Evolutionary conservation across 2,113 vertebrate genomes (phyloP).

Genomic region (Sinocyclocheilus rhinocerous): DNA sequence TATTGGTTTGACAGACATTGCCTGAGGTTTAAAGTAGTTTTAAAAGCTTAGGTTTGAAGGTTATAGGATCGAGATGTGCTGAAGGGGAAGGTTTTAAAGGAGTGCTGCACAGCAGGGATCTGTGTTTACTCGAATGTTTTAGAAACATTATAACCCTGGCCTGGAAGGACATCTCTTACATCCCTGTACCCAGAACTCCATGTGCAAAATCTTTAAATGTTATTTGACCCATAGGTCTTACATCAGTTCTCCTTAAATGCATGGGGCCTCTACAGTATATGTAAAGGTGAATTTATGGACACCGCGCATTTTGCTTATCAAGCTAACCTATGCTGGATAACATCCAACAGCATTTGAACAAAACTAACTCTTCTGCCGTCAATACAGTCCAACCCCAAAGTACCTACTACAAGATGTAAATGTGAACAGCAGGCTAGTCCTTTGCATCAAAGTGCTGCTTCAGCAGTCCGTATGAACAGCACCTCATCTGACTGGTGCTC

Average conservation of each 20-base stretch:
- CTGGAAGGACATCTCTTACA: not conserved
- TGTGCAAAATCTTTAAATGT: conserved; percentile 1
- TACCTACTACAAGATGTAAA: conserved; percentile 4
- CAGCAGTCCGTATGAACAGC: conserved; percentile 5
- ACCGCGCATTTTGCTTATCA: not conserved
- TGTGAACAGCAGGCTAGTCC: conserved; percentile 1
- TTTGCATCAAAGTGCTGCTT: conserved; percentile 25
- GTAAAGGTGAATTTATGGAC: not conserved
- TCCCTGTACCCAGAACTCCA: not conserved
- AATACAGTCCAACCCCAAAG: not conserved
- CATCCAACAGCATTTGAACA: not conserved
- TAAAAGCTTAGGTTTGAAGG: not conserved
- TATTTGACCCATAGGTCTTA: too few relatives aligned
- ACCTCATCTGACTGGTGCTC: not conserved
- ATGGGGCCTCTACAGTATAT: not conserved
- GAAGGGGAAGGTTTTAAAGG: not conserved
- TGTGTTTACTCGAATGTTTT: not conserved
- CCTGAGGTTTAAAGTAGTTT: not conserved
- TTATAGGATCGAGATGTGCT: not conserved
- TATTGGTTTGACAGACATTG: not conserved
- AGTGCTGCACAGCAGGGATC: not conserved
- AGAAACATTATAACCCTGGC: not conserved
- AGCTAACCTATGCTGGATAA: not conserved
- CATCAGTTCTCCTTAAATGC: conserved; percentile 1
- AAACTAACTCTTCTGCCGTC: not conserved